A percentile compares a stretch with the other conserved stretches of the same genome.
These are phyloP conservation scores for Doris montereyensis DNA, from an alignment of 2,888 invertebrate genomes.

Conservation along the genomic window DNA sequence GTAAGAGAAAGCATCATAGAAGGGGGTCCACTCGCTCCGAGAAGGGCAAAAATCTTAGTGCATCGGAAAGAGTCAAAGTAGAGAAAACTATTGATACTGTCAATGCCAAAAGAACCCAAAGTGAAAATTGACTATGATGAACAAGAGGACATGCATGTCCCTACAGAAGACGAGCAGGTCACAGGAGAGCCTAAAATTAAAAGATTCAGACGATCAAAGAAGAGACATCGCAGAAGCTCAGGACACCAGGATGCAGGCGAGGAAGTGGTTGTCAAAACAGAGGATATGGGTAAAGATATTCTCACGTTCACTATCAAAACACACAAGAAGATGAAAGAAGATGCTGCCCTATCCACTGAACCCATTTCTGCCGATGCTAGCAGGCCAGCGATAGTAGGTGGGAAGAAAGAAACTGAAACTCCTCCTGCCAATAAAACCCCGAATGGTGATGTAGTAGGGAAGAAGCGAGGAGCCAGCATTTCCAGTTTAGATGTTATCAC, in stretches of 20 bases:
- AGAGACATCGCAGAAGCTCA: conserved; percentile 16
- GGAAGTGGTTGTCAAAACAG: conserved; percentile 23
- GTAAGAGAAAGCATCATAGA: conserved; percentile 47
- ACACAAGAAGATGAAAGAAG: conserved; percentile 14
- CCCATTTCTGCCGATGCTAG: too few relatives aligned
- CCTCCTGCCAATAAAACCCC: conserved; percentile 7
- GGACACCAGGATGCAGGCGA: conserved; percentile 23
- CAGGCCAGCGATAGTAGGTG: not conserved
- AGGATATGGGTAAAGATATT: conserved; percentile 2
- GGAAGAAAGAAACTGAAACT: not conserved
- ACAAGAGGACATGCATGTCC: conserved; percentile 39
- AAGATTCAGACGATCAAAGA: conserved; percentile 44
- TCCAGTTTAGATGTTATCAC: conserved; percentile 46
- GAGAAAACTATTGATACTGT: not conserved
- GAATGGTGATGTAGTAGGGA: conserved; percentile 30
- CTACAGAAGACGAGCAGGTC: conserved; percentile 33
- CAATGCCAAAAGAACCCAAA: conserved; percentile 42
- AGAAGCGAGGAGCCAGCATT: conserved; percentile 59
- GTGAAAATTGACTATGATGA: conserved; percentile 47
- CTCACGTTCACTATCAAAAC: not conserved
- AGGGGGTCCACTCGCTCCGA: conserved; percentile 45
- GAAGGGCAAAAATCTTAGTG: conserved; percentile 34
- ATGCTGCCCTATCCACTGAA: too few relatives aligned
- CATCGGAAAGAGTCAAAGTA: conserved; percentile 33
- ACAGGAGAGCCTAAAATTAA: conserved; percentile 46